Conservation (phyloP, 53 echinoderm and acorn worm species). For the Henricia sp. region DNA sequence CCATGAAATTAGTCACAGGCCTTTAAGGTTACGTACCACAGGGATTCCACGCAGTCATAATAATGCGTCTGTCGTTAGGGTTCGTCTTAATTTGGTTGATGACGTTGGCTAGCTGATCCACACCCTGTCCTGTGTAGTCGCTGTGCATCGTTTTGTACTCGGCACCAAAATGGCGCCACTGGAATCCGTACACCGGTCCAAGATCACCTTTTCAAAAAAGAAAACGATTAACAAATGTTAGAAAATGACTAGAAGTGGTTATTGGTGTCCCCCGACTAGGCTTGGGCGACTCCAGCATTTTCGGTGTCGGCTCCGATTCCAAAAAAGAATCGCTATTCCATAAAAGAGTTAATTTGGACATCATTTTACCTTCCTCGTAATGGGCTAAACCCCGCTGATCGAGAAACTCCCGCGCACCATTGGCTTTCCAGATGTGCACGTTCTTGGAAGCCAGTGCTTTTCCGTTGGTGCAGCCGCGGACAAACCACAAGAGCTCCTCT, state of each 20-base stretch:
- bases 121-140: slow-evolving; percentile 91
- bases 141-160: slow-evolving; percentile 83
- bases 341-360: no score
- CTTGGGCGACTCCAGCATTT: no score
- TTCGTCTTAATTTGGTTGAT: slow-evolving; percentile 88
- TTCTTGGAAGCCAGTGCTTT: slow-evolving; percentile 78
- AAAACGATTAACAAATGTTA: not conserved
- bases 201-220: slow-evolving; percentile 75
- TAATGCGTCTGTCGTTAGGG: slow-evolving; percentile 90
- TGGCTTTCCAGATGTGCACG: slow-evolving; percentile 92
- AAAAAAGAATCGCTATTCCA: no score
- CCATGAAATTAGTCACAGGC: no score
- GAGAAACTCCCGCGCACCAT: slow-evolving; percentile 89
- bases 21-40: slow-evolving; percentile 65
- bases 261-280: no score
- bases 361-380: slow-evolving; percentile 83
- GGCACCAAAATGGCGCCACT: slow-evolving; percentile 98
- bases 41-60: slow-evolving; percentile 96
- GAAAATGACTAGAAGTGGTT: no score
- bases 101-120: slow-evolving; percentile 90
- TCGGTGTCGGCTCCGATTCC: no score
- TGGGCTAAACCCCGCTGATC: slow-evolving; percentile 76
- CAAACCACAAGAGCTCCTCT: slow-evolving; percentile 93
- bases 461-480: slow-evolving; percentile 81
- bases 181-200: slow-evolving; percentile 97